Percentiles rank a stretch among this genome's conserved stretches.
These are phyloP conservation scores for Cephus pygmeus DNA, from an alignment of 2,888 invertebrate genomes.

Conservation along the genomic window DNA sequence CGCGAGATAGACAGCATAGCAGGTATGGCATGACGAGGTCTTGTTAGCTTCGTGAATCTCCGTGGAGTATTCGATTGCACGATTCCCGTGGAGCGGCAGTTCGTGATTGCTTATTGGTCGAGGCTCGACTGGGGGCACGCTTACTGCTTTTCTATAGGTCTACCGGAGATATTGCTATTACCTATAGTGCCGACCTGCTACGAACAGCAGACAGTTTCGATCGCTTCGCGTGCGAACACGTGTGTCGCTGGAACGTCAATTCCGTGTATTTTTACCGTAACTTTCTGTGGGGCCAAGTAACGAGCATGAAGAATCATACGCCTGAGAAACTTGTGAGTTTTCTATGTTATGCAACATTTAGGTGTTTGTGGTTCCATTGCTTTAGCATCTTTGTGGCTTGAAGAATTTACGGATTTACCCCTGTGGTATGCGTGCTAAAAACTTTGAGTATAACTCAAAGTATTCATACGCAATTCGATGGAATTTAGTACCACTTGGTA, in stretches of 20 bases:
- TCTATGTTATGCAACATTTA: neutral
- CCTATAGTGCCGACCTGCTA: neutral
- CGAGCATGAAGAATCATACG: conserved; percentile 32
- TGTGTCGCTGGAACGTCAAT: neutral
- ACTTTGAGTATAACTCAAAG: neutral
- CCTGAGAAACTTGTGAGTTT: conserved; percentile 39
- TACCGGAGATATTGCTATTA: neutral
- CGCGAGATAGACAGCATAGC: neutral
- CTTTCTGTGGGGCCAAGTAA: neutral
- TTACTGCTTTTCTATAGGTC: neutral
- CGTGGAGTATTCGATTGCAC: neutral
- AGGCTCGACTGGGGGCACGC: neutral
- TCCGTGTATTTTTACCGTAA: neutral
- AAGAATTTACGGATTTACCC: neutral
- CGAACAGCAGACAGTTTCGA: neutral
- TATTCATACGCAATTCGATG: neutral
- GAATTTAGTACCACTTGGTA: neutral
- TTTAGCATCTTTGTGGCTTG: neutral
- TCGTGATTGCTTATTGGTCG: neutral
- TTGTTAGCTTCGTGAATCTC: neutral
- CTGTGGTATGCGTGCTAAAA: neutral
- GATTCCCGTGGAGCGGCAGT: neutral
- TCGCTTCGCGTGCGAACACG: neutral
- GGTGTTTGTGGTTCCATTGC: neutral
- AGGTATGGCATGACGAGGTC: neutral